Evolutionary conservation across 2,888 invertebrate species (phyloP).

Genomic region (Pollenia amentaria): DNA sequence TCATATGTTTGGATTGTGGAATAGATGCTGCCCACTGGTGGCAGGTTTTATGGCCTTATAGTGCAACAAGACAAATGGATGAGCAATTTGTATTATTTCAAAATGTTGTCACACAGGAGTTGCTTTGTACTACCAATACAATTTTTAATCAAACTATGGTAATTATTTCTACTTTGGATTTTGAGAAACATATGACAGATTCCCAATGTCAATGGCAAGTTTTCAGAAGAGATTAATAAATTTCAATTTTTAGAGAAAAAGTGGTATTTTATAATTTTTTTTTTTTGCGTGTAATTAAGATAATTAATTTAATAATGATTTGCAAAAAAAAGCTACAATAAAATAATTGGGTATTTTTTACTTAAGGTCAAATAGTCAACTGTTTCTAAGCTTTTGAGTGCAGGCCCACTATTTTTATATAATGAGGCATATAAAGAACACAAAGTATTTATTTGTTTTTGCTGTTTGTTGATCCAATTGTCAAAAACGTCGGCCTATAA

Average conservation of each 20-base stretch:
- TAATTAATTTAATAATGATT: constrained; percentile 6
- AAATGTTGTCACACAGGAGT: constrained; percentile 30
- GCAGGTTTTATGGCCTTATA: constrained; percentile 48
- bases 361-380: too few species aligned
- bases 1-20: constrained; percentile 59
- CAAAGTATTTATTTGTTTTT: too few species aligned
- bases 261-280: neutral
- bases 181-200: neutral
- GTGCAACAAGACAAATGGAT: neutral
- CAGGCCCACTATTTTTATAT: too few species aligned
- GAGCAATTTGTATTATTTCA: constrained; percentile 43
- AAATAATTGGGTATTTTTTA: too few species aligned
- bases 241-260: constrained; percentile 7
- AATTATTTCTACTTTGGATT: constrained; percentile 28
- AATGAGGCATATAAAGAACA: too few species aligned
- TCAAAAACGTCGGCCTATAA: too few species aligned
- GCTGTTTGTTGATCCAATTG: too few species aligned
- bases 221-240: constrained; percentile 45
- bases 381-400: too few species aligned
- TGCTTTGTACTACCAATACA: constrained; percentile 39
- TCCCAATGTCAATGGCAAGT: constrained; percentile 55
- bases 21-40: constrained; percentile 59
- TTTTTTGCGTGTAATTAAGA: neutral
- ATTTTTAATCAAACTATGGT: constrained; percentile 37
- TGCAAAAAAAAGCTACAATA: neutral